A percentile compares a stretch with the other conserved stretches of the same genome.
These are phyloP conservation scores for Grantiella picta DNA, from an alignment of 2,113 vertebrate genomes.

Conservation along the genomic window DNA sequence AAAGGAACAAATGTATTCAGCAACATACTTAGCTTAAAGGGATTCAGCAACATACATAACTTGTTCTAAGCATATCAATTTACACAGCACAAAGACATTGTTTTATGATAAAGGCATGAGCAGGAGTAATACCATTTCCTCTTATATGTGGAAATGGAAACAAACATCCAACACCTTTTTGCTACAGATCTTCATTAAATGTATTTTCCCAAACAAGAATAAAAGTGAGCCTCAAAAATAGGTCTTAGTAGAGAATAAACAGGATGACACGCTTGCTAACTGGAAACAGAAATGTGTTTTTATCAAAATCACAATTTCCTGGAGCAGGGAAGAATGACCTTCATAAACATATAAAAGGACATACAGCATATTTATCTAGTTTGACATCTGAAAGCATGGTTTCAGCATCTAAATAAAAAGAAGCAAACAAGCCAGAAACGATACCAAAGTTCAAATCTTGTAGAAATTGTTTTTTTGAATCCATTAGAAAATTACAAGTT, in stretches of 20 bases:
- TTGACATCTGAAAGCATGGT: background rate
- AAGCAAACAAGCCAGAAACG: background rate
- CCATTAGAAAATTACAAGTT: background rate
- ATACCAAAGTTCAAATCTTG: background rate
- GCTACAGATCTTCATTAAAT: background rate
- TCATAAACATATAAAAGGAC: background rate
- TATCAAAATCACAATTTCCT: background rate
- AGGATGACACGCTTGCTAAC: background rate
- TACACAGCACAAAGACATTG: background rate
- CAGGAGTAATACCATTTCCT: background rate
- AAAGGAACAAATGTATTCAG: background rate
- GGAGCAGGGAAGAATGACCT: background rate
- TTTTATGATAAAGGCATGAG: background rate
- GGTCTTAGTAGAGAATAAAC: background rate
- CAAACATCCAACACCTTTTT: background rate
- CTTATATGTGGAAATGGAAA: background rate
- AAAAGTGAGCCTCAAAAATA: background rate
- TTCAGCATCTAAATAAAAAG: background rate
- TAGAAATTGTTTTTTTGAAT: background rate
- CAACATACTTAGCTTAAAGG: background rate
- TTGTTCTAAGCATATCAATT: background rate
- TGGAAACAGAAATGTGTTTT: background rate
- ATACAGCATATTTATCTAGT: background rate
- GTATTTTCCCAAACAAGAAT: background rate
- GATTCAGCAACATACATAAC: background rate